Conservation (phyloP, 1,140 invertebrate genomes). For the Archegozetes longisetosus region DNA sequence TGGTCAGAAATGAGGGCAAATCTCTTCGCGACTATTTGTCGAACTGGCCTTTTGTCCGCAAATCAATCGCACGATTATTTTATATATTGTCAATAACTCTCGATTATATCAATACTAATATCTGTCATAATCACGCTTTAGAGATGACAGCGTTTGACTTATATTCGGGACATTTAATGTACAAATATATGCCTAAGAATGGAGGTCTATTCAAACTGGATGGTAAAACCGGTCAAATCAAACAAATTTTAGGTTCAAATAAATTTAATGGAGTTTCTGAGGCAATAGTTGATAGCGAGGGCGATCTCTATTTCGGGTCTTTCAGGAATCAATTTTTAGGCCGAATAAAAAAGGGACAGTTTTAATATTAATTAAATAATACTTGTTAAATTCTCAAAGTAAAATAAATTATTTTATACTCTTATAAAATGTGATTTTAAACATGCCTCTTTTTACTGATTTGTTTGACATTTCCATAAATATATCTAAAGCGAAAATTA, state of each 20-base stretch:
- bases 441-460: too few species aligned
- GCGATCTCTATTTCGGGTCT: constrained; percentile 44
- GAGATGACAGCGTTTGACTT: constrained; percentile 16
- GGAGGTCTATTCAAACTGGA: constrained; percentile 41
- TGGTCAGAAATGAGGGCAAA: constrained; percentile 25
- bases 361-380: not conserved
- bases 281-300: constrained; percentile 27
- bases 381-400: too few species aligned
- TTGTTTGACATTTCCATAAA: too few species aligned
- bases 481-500: too few species aligned
- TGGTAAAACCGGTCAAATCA: constrained; percentile 42
- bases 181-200: constrained; percentile 24
- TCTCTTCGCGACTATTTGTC: constrained; percentile 26
- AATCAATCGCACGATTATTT: constrained; percentile 24
- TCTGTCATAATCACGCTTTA: not conserved
- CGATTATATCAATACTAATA: constrained; percentile 7
- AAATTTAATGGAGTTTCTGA: constrained; percentile 27
- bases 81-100: constrained; percentile 15
- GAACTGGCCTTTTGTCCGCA: constrained; percentile 27
- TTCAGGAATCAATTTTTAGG: constrained; percentile 36
- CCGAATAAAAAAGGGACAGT: constrained; percentile 9
- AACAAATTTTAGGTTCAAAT: constrained; percentile 30
- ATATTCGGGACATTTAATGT: constrained; percentile 18
- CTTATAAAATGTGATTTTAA: too few species aligned
- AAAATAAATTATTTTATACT: too few species aligned